Evolutionary conservation across 1,140 invertebrate species (phyloP).

Genomic region (Drosophila mauritiana): DNA sequence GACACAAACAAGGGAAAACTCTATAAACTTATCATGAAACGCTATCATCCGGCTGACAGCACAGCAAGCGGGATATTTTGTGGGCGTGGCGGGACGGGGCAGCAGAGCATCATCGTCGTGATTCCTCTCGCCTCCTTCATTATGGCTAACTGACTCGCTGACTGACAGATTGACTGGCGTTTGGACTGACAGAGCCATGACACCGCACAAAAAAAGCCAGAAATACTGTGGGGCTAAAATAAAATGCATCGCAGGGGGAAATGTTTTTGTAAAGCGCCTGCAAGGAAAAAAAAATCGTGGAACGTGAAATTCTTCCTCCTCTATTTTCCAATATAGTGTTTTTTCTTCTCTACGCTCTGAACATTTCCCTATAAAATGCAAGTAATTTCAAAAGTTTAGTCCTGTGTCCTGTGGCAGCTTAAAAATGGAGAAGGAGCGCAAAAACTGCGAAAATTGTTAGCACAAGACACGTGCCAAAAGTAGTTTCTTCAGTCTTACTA

Average conservation of each 20-base stretch:
- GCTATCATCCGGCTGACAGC: slow-evolving; percentile 41
- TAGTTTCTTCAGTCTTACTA: slow-evolving; percentile 20
- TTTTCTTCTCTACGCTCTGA: neutral
- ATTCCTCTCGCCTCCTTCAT: slow-evolving; percentile 63
- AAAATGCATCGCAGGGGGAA: slow-evolving; percentile 39
- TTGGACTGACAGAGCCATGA: slow-evolving; percentile 67
- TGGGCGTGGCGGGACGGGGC: neutral
- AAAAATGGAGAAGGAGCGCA: slow-evolving; percentile 45
- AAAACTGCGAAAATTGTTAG: slow-evolving; percentile 63
- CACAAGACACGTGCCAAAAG: slow-evolving; percentile 71
- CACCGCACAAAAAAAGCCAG: slow-evolving; percentile 64
- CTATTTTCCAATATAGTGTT: slow-evolving; percentile 57
- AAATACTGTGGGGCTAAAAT: slow-evolving; percentile 19
- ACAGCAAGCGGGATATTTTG: slow-evolving; percentile 9
- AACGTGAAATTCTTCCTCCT: slow-evolving; percentile 19
- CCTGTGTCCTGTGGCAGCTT: slow-evolving; percentile 56
- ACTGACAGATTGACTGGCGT: slow-evolving; percentile 80
- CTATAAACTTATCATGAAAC: slow-evolving; percentile 48
- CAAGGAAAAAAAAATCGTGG: slow-evolving; percentile 3
- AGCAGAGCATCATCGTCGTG: slow-evolving; percentile 51
- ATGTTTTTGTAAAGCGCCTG: slow-evolving; percentile 32
- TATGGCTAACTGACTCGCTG: slow-evolving; percentile 77
- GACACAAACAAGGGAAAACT: slow-evolving; percentile 49
- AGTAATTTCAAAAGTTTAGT: slow-evolving; percentile 75
- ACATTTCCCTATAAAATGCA: slow-evolving; percentile 63